Conservation (phyloP, 2,797 vertebrate genomes). For the Emydoidea blandingii region DNA sequence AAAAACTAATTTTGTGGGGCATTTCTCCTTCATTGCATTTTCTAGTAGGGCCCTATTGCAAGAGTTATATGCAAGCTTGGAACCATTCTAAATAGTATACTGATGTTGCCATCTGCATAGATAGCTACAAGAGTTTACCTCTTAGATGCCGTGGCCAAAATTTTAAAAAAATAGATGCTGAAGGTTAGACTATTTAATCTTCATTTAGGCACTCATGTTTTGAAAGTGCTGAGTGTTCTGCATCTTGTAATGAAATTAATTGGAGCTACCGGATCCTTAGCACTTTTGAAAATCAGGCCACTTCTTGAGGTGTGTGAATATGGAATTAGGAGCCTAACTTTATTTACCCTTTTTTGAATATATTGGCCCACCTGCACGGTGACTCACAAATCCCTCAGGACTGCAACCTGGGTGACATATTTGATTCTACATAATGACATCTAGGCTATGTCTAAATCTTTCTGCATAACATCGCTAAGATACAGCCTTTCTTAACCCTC, state of each 20-base stretch:
- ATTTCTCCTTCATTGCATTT: not conserved
- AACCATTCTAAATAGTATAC: not conserved
- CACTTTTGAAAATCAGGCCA: not conserved
- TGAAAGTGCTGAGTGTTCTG: not conserved
- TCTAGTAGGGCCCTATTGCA: not conserved
- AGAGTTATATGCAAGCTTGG: not conserved
- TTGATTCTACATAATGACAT: not conserved
- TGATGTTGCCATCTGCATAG: rapidly evolving
- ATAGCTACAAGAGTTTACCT: not conserved
- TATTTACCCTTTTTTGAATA: not conserved
- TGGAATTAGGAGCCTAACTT: not conserved
- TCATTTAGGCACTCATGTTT: not conserved
- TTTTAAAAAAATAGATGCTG: not conserved
- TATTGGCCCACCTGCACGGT: not conserved
- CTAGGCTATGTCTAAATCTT: not conserved
- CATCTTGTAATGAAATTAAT: not conserved
- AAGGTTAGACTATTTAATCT: not conserved
- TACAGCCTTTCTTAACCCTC: not conserved
- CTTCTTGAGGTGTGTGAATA: not conserved
- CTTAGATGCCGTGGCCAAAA: not conserved
- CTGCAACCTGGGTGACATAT: not conserved
- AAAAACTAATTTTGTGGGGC: not conserved
- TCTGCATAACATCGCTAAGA: not conserved
- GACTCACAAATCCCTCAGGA: too few species aligned
- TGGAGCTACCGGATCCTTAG: not conserved